Base-by-base conservation (phyloP, 2,797 vertebrate species). In the Buphagus erythrorhynchus region DNA sequence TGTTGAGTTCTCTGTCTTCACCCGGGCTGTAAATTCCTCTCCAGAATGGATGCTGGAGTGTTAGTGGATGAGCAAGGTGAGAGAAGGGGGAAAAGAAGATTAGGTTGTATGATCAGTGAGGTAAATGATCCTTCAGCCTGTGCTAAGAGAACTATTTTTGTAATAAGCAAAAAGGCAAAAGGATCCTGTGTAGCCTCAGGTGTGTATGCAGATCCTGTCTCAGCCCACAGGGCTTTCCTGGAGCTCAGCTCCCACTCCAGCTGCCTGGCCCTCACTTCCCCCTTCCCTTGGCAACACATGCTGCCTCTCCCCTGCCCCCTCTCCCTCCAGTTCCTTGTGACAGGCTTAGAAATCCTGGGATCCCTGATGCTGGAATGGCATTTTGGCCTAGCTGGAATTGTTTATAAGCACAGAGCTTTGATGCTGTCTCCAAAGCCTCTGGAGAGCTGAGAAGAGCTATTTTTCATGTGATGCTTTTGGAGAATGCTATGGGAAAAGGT, bases 401-500 rank as follows among this genome's bases (percentile, higher is more conserved):
- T 96, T 96, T 95, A 93, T 94, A 77, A 92, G 86, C 71, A n/a
- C 76, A 85, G 62, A 81, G 65, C 95, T 96, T 91, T 93, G 92
- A 93, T 90, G 93, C 82, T 59, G 71, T 72, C 93, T 90, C 80
- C 35, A 68, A 73, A 95, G 92, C 68, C 94, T 81, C 94, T 75
- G 59, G 92, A 95, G 94, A 90, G 84, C 90, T 69, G 79, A 91
- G 93, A 81, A 88, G 52, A 45, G 88, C 88, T 94, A 82, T 97
- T 96, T 96, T 95, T 96, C 93, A 88, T 94, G 77, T 67, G 77
- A 81, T 86, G 73, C 82, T 95, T 93, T 94, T 94, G 94, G 96
- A 96, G 83, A 96, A 94, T 86, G 93, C 91, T 95, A 90, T 97
- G 97, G 97, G 97, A 97, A 97, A 96, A 97, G 96, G 97, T 96